Conservation (phyloP, 2,888 invertebrate genomes). For the Andrena bucephala region DNA sequence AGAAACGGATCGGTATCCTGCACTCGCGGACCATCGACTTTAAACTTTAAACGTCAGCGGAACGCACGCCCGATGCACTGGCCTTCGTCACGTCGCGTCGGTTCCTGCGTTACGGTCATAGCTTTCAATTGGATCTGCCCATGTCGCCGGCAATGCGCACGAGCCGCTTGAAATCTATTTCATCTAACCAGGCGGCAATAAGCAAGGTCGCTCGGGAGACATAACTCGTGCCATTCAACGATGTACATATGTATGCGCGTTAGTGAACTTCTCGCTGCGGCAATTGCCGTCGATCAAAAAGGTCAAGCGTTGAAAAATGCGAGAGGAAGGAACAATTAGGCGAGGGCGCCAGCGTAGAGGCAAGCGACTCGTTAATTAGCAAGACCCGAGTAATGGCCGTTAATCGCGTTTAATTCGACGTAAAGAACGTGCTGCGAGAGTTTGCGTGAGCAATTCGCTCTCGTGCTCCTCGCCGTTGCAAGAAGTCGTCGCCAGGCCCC, state of each 20-base stretch:
- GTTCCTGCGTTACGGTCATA: constrained; percentile 32
- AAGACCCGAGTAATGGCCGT: constrained; percentile 59
- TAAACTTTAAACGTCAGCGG: too few species aligned
- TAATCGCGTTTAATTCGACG: constrained; percentile 65
- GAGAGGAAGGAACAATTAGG: constrained; percentile 44
- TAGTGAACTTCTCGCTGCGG: constrained; percentile 13
- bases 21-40: too few species aligned
- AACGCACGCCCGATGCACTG: constrained; percentile 23
- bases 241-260: neutral
- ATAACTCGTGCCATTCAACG: constrained; percentile 3
- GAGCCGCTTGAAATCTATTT: constrained; percentile 32
- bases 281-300: constrained; percentile 36
- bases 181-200: constrained; percentile 8
- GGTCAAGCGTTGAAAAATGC: constrained; percentile 15
- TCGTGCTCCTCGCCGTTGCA: constrained; percentile 31
- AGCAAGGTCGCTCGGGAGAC: constrained; percentile 26
- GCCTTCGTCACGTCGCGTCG: constrained; percentile 19
- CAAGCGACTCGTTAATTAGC: constrained; percentile 58
- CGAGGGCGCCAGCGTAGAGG: constrained; percentile 11
- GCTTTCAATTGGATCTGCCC: constrained; percentile 41
- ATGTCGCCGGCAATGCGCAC: constrained; percentile 20
- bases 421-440: constrained; percentile 23
- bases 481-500: constrained; percentile 43
- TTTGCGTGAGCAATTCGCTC: constrained; percentile 61
- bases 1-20: constrained; percentile 35